Conservation (phyloP, 1,140 invertebrate species). For the Orius insidiosus region DNA sequence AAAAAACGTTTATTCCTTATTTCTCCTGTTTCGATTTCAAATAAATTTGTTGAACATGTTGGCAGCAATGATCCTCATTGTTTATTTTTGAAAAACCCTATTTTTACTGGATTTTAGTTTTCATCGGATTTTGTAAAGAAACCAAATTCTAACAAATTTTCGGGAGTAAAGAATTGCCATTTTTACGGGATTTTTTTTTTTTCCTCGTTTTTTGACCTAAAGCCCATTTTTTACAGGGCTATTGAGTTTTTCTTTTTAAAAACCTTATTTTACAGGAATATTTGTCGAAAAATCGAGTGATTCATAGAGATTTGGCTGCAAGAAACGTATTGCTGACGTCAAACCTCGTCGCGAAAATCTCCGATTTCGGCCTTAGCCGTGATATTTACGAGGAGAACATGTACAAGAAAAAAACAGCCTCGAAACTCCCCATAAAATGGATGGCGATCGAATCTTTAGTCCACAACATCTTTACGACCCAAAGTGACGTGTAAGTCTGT, state of each 20-base stretch:
- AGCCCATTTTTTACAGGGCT: too few species aligned
- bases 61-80: too few species aligned
- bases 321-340: slow-evolving; percentile 69
- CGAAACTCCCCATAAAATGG: slow-evolving; percentile 79
- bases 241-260: too few species aligned
- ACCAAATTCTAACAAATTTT: too few species aligned
- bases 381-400: slow-evolving; percentile 70
- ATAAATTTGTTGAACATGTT: too few species aligned
- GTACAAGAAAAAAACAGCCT: slow-evolving; percentile 52
- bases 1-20: too few species aligned
- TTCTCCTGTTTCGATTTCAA: too few species aligned
- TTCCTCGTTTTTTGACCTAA: neutral
- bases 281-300: slow-evolving; percentile 52
- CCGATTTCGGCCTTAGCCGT: slow-evolving; percentile 42
- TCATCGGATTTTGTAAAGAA: too few species aligned
- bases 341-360: slow-evolving; percentile 27
- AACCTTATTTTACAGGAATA: slow-evolving; percentile 33
- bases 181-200: slow-evolving; percentile 6
- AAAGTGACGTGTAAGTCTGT: slow-evolving; percentile 68
- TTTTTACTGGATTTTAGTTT: too few species aligned
- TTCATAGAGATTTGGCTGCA: slow-evolving; percentile 80
- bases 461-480: slow-evolving; percentile 76
- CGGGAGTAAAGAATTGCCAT: too few species aligned
- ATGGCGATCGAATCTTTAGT: slow-evolving; percentile 79
- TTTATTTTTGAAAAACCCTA: too few species aligned